A percentile compares a stretch with the other conserved stretches of the same genome.
Conservation (phyloP, 2,888 invertebrate genomes). For the Eudasyphora cyanicolor region DNA sequence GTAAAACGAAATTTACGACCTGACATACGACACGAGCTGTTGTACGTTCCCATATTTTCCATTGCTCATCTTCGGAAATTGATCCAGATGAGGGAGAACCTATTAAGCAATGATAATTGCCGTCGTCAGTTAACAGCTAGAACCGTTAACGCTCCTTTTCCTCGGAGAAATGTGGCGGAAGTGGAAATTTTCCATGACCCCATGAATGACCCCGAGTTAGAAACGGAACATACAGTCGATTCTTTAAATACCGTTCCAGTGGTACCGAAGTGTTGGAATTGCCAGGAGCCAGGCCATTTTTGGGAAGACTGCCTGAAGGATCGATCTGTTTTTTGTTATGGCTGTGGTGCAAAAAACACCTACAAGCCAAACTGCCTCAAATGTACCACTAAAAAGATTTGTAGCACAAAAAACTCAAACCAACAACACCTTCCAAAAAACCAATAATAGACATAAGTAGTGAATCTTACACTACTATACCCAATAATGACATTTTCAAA, state of each 20-base stretch:
- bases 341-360: conserved; percentile 32
- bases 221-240: background rate
- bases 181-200: background rate
- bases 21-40: conserved; percentile 10
- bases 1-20: conserved; percentile 25
- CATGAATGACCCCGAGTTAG: background rate
- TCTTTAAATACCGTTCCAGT: background rate
- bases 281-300: conserved; percentile 26
- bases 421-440: background rate
- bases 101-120: background rate
- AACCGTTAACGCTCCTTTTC: background rate
- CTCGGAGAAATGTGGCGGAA: background rate
- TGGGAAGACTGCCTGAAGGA: conserved; percentile 42
- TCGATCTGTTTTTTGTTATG: conserved; percentile 43
- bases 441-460: background rate
- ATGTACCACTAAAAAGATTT: conserved; percentile 5
- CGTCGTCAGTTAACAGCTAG: background rate
- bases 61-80: conserved; percentile 29
- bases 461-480: background rate
- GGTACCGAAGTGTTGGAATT: conserved; percentile 41
- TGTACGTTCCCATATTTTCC: conserved; percentile 25
- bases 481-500: background rate
- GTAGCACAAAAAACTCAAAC: conserved; percentile 4
- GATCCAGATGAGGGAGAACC: conserved; percentile 30
- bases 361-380: conserved; percentile 35